Conservation (phyloP, 2,888 invertebrate species). For the Pandemis cinnamomeana region DNA sequence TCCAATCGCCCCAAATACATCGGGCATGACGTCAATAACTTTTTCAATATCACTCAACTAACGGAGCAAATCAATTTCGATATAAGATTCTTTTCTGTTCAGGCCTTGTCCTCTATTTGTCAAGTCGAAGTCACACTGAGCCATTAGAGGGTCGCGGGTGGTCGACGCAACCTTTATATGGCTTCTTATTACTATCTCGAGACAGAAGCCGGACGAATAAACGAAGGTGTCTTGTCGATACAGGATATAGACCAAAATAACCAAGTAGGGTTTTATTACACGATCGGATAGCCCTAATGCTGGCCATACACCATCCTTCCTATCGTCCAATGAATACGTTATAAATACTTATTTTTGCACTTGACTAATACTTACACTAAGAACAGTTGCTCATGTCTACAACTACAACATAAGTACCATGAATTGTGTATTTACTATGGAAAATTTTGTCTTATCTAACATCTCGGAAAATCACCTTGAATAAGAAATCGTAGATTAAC, state of each 20-base stretch:
- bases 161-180: background rate
- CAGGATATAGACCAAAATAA: too few relatives aligned
- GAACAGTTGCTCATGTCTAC: too few relatives aligned
- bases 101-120: slow-evolving; percentile 20
- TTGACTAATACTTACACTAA: too few relatives aligned
- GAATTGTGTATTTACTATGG: background rate
- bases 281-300: too few relatives aligned
- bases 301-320: too few relatives aligned
- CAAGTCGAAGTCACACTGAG: slow-evolving; percentile 2
- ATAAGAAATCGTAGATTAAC: slow-evolving; percentile 1
- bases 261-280: too few relatives aligned
- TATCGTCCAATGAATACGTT: too few relatives aligned
- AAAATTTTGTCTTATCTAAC: slow-evolving; percentile 11
- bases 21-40: background rate
- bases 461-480: background rate
- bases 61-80: slow-evolving; percentile 1
- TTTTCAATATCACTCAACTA: slow-evolving; percentile 3
- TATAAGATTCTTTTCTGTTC: background rate
- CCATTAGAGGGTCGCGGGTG: slow-evolving; percentile 15
- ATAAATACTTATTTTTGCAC: too few relatives aligned
- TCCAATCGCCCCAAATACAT: background rate
- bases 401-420: too few relatives aligned
- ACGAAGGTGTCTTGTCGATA: too few relatives aligned
- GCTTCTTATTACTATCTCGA: slow-evolving; percentile 8
- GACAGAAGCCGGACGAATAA: too few relatives aligned